phyloP scores from a whole-genome alignment of 2,797 vertebrate genomes.

The Enteromius radiatus region DNA sequence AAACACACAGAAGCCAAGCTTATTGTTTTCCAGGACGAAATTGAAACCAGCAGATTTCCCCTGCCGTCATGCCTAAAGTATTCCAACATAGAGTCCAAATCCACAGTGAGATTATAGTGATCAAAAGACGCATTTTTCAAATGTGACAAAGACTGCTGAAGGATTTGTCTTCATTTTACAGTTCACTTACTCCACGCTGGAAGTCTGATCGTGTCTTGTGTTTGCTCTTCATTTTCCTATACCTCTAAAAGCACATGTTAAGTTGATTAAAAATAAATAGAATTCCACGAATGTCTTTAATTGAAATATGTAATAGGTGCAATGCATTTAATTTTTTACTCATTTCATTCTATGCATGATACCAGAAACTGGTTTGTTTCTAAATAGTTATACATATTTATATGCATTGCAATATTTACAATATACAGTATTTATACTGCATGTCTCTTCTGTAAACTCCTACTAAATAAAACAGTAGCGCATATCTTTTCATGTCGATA shows the following conservation, averaged over 20 bases:
- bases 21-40: slow-evolving; percentile 59
- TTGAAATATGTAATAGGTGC: background rate
- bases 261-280: background rate
- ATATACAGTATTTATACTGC: background rate
- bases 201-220: slow-evolving; percentile 62
- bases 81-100: slow-evolving; percentile 55
- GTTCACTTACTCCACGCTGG: slow-evolving; percentile 53
- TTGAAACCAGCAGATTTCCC: slow-evolving; percentile 61
- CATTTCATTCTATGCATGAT: background rate
- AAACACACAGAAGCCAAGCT: slow-evolving; percentile 43
- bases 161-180: slow-evolving; percentile 58
- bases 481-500: background rate
- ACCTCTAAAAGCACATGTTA: background rate
- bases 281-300: background rate
- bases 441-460: background rate
- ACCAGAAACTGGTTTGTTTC: background rate
- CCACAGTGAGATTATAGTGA: slow-evolving; percentile 60
- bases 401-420: background rate
- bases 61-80: slow-evolving; percentile 59
- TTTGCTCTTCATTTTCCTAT: slow-evolving; percentile 17
- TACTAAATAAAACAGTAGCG: background rate
- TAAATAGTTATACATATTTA: background rate
- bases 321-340: background rate
- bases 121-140: slow-evolving; percentile 59
- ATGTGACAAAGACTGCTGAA: slow-evolving; percentile 54